Base-by-base conservation (phyloP, 2,888 invertebrate species). In the Himalopsyche anomala region DNA sequence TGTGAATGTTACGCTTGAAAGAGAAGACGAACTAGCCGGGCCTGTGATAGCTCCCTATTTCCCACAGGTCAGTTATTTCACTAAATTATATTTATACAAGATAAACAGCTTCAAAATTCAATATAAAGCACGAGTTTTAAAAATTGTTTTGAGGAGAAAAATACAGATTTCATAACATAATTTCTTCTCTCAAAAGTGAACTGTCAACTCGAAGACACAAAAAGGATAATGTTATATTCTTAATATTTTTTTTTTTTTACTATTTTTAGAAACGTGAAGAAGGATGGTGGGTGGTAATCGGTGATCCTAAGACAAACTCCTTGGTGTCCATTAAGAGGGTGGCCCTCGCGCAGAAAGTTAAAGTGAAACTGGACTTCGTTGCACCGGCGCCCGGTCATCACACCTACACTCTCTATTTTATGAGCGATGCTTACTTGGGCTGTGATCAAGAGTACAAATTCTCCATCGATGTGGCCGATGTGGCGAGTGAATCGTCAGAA, bases 391-490 rank as follows among this genome's bases (percentile, higher is more conserved):
- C 97, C 0, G 97, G 98, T 8, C 95, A 96, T 45, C 97, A 98
- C 92, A 96, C 96, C 17, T 99, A 99, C 92, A 98, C 98, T 0
- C 93, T 99, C 83, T 99, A 98, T 93, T 99, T 98, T 92, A 99
- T 99, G 99, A 99, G 98, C 90, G 99, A 99, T 92, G 97, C 99
- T 0, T 99, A 99, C 92, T 95, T 99, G 90, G 99, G 99, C 11
- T 99, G 99, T 90, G 99, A 99, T 94, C 99, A 99, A 92, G 99
- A 99, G 92, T 99, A 99, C 93, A 97, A 97, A 92, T 98, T 99
- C 91, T 94, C 94, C 0, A 96, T 98, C 17, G 96, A 96, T 89
- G 97, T 98, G 8, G 96, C 95, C 0, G 97, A 96, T 90, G 95
- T 95, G 89, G 95, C 80, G 8, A 82, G 82, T 51, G 51, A 79